Evolutionary conservation across 1,140 invertebrate genomes (phyloP), one percentile per base, ranked within the genome.

Genomic region (Apocrypta bakeri): DNA sequence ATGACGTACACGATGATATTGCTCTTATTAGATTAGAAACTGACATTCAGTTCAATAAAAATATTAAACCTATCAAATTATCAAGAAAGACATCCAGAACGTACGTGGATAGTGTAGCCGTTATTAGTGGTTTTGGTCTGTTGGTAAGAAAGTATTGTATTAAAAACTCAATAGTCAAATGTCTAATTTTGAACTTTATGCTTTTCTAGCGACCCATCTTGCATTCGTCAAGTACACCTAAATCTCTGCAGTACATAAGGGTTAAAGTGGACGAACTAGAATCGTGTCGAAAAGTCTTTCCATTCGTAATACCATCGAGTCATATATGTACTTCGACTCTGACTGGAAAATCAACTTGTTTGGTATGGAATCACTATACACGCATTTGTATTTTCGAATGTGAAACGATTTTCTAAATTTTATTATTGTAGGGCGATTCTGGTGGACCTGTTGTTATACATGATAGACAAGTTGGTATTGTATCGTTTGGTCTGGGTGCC

Each of bases 371-470:
- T n/a, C n/a, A n/a, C n/a, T n/a, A n/a, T n/a, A n/a, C n/a, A n/a
- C n/a, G n/a, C n/a, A n/a, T n/a, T n/a, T n/a, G n/a, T n/a, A n/a
- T n/a, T n/a, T n/a, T n/a, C n/a, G n/a, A n/a, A n/a, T n/a, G n/a
- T n/a, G n/a, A n/a, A n/a, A n/a, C n/a, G n/a, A n/a, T n/a, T n/a
- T n/a, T 56, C 24, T 12, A 63, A 21, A 0, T 63, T 63, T 63
- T 12, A 8, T n/a, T n/a, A 48, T 61, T 37, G n/a, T 17, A 81
- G 79, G 79, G 79, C 11, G 79, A 81, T 31, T 76, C 81, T 0
- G 79, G 79, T 0, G 42, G 79, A 0, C 79, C 79, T 1, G 1
- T 81, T 12, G 61, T 74, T 11, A 25, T 14, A 1, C 0, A 73
- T 11, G 37, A 25, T 7, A 74, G 17, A 0, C 71, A 66, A 31